Evolutionary conservation across 92 coral and sea anemone genomes (phyloP), one percentile per base, ranked within the genome.

Genomic region (Palythoa grandiflora): DNA sequence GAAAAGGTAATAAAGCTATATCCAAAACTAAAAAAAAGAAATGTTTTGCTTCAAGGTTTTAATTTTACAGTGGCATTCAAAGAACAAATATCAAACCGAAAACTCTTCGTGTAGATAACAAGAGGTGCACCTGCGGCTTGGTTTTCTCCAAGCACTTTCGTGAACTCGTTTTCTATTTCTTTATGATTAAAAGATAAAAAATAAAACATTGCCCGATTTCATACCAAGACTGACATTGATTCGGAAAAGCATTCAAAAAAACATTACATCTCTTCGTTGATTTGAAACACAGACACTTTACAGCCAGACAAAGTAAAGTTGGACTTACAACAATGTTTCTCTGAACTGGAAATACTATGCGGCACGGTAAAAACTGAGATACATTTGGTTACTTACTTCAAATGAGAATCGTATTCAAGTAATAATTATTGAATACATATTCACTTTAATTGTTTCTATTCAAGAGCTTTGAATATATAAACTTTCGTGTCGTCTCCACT

Each of bases 371-470:
- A 40, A 40, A 74, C 57, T 74, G 78, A 74, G 36, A 74, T 74
- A 74, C 55, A 74, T 74, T 74, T 74, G 78, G 78, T 44, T 74
- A 74, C 59, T 74, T 74, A 74, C 57, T 74, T 74, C 78, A 74
- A 57, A 74, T 74, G 37, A 74, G 57, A 74, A 74, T 74, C 44
- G 78, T 74, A 44, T 40, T 44, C 78, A 74, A 74, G 57, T 74
- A 74, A 44, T 74, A 57, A 74, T 74, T 74, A 47, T 73, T 73
- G 57, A 21, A 73, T 73, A 28, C 28, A 28, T 28, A 28, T 28
- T 28, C 28, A 28, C 28, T 28, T 28, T 28, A 28, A 15, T 74
- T 73, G 53, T 73, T 73, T 73, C 77, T 74, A 44, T 74, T 74
- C 57, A 47, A 74, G 37, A 74, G 57, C 13, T 47, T 74, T 74